phyloP scores from a whole-genome alignment of 2,888 invertebrate genomes.

The Coenonympha glycerion region DNA sequence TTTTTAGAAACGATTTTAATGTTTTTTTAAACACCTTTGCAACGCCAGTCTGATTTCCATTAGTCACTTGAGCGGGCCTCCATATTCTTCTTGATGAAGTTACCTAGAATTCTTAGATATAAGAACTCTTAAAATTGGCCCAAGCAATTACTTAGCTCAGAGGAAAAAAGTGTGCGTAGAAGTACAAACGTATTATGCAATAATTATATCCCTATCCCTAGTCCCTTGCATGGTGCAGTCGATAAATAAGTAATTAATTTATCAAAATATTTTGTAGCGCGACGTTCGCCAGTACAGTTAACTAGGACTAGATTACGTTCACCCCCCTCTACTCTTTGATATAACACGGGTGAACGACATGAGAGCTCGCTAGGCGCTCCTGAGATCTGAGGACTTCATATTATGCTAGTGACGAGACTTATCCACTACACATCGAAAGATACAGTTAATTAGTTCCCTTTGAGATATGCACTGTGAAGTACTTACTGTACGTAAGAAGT shows the following conservation, averaged over 20 bases:
- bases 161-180: no score
- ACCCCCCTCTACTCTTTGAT: constrained; percentile 12
- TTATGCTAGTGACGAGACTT: background rate
- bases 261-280: background rate
- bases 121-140: no score
- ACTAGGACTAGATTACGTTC: constrained; percentile 10
- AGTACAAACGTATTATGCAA: no score
- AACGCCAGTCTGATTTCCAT: no score
- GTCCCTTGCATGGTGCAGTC: no score
- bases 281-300: background rate
- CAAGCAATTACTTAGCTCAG: no score
- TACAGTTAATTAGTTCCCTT: background rate
- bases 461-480: background rate
- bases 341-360: constrained; percentile 18
- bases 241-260: background rate
- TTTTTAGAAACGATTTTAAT: no score
- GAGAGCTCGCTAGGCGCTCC: background rate
- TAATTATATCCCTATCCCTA: no score
- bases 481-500: background rate
- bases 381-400: background rate
- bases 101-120: no score
- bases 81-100: no score
- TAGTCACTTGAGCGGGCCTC: no score
- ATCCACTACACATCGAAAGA: background rate
- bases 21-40: no score